Evolutionary conservation across 92 coral and sea anemone genomes (phyloP), one percentile per base, ranked within the genome.

Genomic region (Anthopleura xanthogrammica): DNA sequence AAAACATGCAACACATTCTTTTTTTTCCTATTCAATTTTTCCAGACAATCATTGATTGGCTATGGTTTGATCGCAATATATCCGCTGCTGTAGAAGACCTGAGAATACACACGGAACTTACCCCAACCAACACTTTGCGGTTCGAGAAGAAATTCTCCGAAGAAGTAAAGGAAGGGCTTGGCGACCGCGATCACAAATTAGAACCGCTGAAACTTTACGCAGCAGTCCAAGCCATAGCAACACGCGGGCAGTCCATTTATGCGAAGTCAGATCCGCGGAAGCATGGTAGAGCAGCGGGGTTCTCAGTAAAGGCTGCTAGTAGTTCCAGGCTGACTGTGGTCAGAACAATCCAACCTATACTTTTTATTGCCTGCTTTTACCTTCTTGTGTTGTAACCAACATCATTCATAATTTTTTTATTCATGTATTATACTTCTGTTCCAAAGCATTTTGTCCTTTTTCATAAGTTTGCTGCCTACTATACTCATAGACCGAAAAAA

Each of bases 31-130:
- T 65, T 40, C 56, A 16, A 20, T 23, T 20, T 74, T 66, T 79
- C 16, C 77, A 94, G 98, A 89, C 87, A 23, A 76, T 91, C 29
- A 82, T 94, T 43, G 83, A 88, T 80, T 89, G 93, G 85, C 39
- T 94, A 19, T 90, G 92, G 92, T 87, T 94, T 54, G 93, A 94
- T 29, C 92, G 91, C 29, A 88, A 75, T 60, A 86, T 93, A 56
- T 89, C 93, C 19, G 85, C 82, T 39, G 92, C 97, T 24, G 88
- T 94, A 46, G 89, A 88, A n/a, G 86, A 78, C 41, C 97, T 94
- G 1, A 89, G 98, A 3, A 90, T 94, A 13, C 98, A 94, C 78
- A 83, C 89, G 71, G 94, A 92, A 40, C 92, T 94, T 9, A 48
- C 93, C 43, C 98, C 97, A 46, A 14, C 20, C 36, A 23, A 62